Conservation (phyloP, 2,888 invertebrate species). For the Machimus atricapillus region DNA sequence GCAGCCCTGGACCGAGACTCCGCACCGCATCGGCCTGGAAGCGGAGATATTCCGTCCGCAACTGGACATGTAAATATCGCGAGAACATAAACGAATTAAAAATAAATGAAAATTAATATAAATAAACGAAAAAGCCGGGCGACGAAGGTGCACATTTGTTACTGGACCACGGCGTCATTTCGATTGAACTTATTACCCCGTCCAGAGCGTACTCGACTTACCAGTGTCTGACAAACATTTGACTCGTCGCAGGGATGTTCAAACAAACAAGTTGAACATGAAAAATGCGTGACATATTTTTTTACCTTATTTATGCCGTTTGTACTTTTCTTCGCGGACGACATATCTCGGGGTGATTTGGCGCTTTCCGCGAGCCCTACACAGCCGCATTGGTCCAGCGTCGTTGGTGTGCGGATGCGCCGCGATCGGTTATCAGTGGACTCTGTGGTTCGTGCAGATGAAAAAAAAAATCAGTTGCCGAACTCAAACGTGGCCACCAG, state of each 20-base stretch:
- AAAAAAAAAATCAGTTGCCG: not conserved
- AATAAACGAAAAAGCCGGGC: not conserved
- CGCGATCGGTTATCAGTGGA: not conserved
- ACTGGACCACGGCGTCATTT: not conserved
- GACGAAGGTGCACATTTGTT: not conserved
- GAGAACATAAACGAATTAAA: slow-evolving; percentile 18
- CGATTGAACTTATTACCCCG: slow-evolving; percentile 37
- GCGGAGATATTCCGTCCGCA: not conserved
- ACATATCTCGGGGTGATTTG: slow-evolving; percentile 15
- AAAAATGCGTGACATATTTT: slow-evolving; percentile 38
- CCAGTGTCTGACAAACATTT: slow-evolving; percentile 40
- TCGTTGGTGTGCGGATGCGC: not conserved
- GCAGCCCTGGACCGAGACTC: not conserved
- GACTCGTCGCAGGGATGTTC: slow-evolving; percentile 37
- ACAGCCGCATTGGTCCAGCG: not conserved
- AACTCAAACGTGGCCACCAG: not conserved
- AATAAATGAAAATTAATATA: slow-evolving; percentile 34
- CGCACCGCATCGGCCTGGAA: not conserved
- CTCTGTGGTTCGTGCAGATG: not conserved
- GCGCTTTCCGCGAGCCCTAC: not conserved
- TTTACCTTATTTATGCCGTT: slow-evolving; percentile 23
- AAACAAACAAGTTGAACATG: slow-evolving; percentile 37
- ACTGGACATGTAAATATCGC: slow-evolving; percentile 34
- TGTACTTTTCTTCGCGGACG: not conserved
- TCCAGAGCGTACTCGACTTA: slow-evolving; percentile 15